phyloP scores from a whole-genome alignment of 2,888 invertebrate genomes.

The Acronicta alni region DNA sequence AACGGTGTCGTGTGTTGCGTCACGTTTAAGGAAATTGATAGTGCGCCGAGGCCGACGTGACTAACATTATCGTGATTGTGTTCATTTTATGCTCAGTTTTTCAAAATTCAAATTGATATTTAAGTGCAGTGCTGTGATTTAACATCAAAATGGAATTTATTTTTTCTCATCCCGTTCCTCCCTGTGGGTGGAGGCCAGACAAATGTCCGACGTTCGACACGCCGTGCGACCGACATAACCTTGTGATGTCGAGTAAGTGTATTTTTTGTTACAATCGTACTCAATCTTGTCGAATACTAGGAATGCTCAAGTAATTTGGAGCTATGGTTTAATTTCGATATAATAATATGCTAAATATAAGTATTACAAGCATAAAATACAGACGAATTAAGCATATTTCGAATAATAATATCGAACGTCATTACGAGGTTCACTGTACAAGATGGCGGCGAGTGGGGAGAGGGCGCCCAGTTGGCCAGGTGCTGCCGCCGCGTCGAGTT shows the following conservation, averaged over 20 bases:
- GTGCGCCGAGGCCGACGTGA: slow-evolving; percentile 88
- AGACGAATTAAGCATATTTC: slow-evolving; percentile 71
- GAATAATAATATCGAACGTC: slow-evolving; percentile 87
- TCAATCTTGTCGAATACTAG: slow-evolving; percentile 48
- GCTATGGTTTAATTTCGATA: slow-evolving; percentile 32
- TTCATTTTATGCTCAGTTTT: slow-evolving; percentile 73
- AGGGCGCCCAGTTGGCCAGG: slow-evolving; percentile 89
- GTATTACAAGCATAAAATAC: slow-evolving; percentile 58
- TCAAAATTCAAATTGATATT: slow-evolving; percentile 67
- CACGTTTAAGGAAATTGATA: slow-evolving; percentile 89
- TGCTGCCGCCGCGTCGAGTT: slow-evolving; percentile 90
- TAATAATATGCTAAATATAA: slow-evolving; percentile 48
- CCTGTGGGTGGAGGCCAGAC: slow-evolving; percentile 85
- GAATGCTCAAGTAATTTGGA: slow-evolving; percentile 33
- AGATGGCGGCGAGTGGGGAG: slow-evolving; percentile 89
- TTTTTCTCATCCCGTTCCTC: slow-evolving; percentile 81
- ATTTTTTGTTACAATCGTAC: slow-evolving; percentile 73
- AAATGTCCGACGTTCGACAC: slow-evolving; percentile 85
- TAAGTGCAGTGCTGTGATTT: slow-evolving; percentile 74
- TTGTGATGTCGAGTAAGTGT: slow-evolving; percentile 85
- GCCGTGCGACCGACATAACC: slow-evolving; percentile 85
- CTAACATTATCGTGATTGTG: slow-evolving; percentile 84
- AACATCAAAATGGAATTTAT: slow-evolving; percentile 74
- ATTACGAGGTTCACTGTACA: slow-evolving; percentile 83
- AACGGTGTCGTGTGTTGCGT: slow-evolving; percentile 89